Evolutionary conservation across 2,888 invertebrate genomes (phyloP), one percentile per base, ranked within the genome.

Genomic region (Drosophila gaucha): DNA sequence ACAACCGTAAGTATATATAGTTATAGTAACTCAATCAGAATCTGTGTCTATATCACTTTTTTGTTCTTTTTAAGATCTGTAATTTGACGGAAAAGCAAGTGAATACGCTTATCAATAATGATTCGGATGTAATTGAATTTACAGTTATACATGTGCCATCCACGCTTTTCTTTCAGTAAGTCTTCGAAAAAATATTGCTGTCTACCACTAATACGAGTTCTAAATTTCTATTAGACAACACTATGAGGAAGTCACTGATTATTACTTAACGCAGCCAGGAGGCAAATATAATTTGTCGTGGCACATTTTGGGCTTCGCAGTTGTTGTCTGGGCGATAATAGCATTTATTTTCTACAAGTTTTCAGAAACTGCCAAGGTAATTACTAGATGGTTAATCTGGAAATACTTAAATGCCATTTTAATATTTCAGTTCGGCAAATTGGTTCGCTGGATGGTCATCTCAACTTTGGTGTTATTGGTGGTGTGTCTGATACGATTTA

Each of bases 391-490:
- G 2, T 2, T 9, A 6, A 22, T 10, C 0, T 24, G 4, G 14
- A 1, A 9, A 5, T 31, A 20, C 8, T 16, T 9, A 24, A 12
- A 2, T 14, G 18, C 4, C 24, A 5, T 26, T 14, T 8, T 5
- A 1, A 28, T n/a, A 14, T 36, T 56, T 2, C 22, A 91, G 90
- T 85, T 91, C 52, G 90, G 89, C 1, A 75, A 66, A 54, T 46
- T 89, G 0, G 39, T 87, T 1, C 86, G 90, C 0, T 86, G 80
- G 30, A 62, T 84, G 31, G 74, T 88, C 0, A 39, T 78, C 16
- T 24, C 59, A 0, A 70, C 88, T 0, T 4, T 88, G 20, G 67
- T n/a, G 3, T 44, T 89, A 1, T 16, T 91, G 41, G 0, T 70
- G 1, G 4, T 90, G 0, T 86, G 85, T 38, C 46, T 90, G 3